These are phyloP conservation scores for Onychomys torridus DNA, from an alignment of 2,797 vertebrate species.

Conservation along the genomic window DNA sequence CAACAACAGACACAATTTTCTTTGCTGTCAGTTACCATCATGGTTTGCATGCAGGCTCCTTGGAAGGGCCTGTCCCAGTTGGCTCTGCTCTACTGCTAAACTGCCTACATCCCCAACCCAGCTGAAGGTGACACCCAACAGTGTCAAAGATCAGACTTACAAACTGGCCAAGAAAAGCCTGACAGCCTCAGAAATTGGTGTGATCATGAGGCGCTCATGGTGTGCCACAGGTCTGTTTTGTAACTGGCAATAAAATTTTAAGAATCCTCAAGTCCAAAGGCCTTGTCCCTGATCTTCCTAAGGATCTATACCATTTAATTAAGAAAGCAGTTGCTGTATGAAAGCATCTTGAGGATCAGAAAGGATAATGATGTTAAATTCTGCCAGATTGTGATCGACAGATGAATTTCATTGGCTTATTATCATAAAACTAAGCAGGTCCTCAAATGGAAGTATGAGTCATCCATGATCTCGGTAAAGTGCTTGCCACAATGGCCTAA, in stretches of 20 bases:
- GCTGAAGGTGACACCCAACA: not conserved
- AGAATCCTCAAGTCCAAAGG: not conserved
- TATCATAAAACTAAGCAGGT: not conserved
- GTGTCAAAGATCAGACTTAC: not conserved
- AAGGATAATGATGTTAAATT: not conserved
- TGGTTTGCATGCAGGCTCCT: not conserved
- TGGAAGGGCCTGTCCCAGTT: not conserved
- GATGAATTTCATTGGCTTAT: not conserved
- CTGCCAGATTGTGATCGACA: not conserved
- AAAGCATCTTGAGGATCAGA: not conserved
- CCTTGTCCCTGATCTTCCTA: not conserved
- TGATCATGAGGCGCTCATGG: not conserved
- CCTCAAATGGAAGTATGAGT: not conserved
- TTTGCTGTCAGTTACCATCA: not conserved
- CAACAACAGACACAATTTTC: conserved; percentile 1
- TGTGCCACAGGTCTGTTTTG: not conserved
- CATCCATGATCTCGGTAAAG: not conserved
- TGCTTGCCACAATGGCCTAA: not conserved
- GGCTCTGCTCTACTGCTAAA: not conserved
- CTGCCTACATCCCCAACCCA: not conserved
- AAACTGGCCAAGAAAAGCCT: not conserved
- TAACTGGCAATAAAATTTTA: not conserved
- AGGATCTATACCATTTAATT: not conserved
- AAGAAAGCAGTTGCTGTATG: not conserved
- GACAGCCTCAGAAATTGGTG: not conserved